These are phyloP conservation scores for Chelonoidis abingdonii DNA, from an alignment of 2,113 vertebrate species.

Conservation along the genomic window DNA sequence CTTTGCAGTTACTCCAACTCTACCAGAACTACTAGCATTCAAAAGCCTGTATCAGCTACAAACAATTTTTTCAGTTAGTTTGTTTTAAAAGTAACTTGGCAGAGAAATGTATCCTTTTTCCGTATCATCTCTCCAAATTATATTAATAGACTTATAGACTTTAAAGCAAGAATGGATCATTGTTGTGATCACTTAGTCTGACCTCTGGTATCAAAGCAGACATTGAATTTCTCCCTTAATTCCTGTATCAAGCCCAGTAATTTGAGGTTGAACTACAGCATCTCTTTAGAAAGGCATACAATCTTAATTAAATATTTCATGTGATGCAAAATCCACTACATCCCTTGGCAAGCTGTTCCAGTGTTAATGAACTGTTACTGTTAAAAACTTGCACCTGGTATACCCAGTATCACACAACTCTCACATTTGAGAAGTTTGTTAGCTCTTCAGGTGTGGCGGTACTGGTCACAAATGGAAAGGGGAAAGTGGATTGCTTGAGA, in stretches of 20 bases:
- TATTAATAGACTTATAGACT: not conserved
- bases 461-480: not conserved
- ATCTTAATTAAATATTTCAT: not conserved
- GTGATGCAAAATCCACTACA: not conserved
- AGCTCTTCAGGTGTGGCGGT: not conserved
- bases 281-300: not conserved
- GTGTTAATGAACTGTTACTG: not conserved
- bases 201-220: accelerated
- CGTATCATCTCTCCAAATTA: not conserved
- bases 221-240: not conserved
- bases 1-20: not conserved
- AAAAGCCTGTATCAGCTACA: not conserved
- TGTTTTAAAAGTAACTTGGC: too few relatives aligned
- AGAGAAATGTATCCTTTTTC: not conserved
- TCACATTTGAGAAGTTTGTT: not conserved
- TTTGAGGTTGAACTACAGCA: not conserved
- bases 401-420: not conserved
- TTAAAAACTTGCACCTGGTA: not conserved
- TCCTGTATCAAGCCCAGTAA: not conserved
- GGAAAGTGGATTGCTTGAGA: accelerated
- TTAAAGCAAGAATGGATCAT: not conserved
- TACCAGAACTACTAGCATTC: not conserved
- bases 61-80: too few relatives aligned
- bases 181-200: not conserved
- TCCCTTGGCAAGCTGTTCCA: not conserved